These are phyloP conservation scores for Scolopax rusticola DNA, from an alignment of 2,797 vertebrate genomes.

Conservation along the genomic window DNA sequence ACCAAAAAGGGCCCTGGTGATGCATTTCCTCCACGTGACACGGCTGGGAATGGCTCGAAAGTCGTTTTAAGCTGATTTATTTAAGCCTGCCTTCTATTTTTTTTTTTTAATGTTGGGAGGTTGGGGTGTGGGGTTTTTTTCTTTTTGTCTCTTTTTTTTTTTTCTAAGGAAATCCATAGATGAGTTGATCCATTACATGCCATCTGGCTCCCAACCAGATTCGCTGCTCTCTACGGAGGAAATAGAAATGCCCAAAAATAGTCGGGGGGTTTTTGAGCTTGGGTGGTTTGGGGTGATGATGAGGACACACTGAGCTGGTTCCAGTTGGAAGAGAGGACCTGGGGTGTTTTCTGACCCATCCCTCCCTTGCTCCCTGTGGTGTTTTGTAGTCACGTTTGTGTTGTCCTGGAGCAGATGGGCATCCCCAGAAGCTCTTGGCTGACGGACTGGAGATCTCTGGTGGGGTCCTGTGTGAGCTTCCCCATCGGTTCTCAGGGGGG, in stretches of 20 bases:
- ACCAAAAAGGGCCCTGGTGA: slow-evolving; percentile 56
- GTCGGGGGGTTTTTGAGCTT: neutral
- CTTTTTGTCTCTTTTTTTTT: neutral
- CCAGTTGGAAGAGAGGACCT: neutral
- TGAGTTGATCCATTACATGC: slow-evolving; percentile 61
- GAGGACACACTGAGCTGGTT: neutral
- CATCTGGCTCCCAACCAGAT: slow-evolving; percentile 13
- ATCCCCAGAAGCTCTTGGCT: neutral
- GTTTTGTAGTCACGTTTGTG: accelerated
- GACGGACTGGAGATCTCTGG: accelerated
- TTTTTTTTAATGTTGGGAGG: slow-evolving; percentile 36
- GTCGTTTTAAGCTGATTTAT: slow-evolving; percentile 75
- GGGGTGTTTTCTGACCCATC: neutral
- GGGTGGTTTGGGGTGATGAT: too few species aligned
- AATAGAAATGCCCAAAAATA: slow-evolving; percentile 22
- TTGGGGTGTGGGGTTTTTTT: neutral
- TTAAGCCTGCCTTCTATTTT: slow-evolving; percentile 68
- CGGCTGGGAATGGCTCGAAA: slow-evolving; percentile 73
- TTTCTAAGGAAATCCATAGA: slow-evolving; percentile 26
- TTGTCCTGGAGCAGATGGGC: neutral
- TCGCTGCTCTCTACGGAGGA: slow-evolving; percentile 30
- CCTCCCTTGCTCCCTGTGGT: neutral
- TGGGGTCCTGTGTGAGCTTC: neutral
- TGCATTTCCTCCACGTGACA: slow-evolving; percentile 70
- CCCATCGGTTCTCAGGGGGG: neutral